These are phyloP conservation scores for Forbesichthys papilliferus DNA, from an alignment of 2,113 vertebrate species.

Conservation along the genomic window DNA sequence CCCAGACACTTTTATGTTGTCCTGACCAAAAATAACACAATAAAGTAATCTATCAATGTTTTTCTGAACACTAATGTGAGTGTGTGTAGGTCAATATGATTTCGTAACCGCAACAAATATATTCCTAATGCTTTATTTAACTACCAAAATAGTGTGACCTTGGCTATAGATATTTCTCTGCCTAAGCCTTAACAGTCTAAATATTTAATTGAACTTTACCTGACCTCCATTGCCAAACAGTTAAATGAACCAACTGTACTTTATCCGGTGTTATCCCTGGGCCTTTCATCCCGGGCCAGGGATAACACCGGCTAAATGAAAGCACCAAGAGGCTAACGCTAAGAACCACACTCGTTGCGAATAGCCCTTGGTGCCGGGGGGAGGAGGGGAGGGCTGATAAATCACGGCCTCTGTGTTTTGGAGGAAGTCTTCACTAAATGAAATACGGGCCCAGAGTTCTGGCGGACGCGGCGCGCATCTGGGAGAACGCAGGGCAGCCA, in stretches of 20 bases:
- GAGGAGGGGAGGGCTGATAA: constrained; percentile 46
- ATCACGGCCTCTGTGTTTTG: constrained; percentile 79
- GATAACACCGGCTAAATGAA: constrained; percentile 86
- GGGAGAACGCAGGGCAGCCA: constrained; percentile 74
- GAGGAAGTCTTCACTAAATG: constrained; percentile 91
- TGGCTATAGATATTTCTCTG: constrained; percentile 54
- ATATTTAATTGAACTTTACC: constrained; percentile 83
- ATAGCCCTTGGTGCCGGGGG: constrained; percentile 66
- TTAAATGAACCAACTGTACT: constrained; percentile 82
- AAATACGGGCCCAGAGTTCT: constrained; percentile 80
- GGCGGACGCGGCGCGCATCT: constrained; percentile 68
- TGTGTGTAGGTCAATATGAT: neutral
- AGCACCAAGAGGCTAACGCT: constrained; percentile 79
- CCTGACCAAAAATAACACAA: no score
- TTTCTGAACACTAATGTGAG: neutral
- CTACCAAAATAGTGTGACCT: neutral
- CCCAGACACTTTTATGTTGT: no score
- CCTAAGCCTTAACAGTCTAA: constrained; percentile 64
- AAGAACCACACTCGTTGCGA: constrained; percentile 78
- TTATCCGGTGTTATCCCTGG: constrained; percentile 60
- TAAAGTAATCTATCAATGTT: neutral
- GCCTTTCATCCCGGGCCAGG: constrained; percentile 87
- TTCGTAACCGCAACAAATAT: neutral
- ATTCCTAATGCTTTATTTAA: constrained; percentile 2
- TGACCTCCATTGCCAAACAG: constrained; percentile 85